Evolutionary conservation across 2,113 vertebrate genomes (phyloP), one percentile per base, ranked within the genome.

Genomic region (Parotia lawesii): DNA sequence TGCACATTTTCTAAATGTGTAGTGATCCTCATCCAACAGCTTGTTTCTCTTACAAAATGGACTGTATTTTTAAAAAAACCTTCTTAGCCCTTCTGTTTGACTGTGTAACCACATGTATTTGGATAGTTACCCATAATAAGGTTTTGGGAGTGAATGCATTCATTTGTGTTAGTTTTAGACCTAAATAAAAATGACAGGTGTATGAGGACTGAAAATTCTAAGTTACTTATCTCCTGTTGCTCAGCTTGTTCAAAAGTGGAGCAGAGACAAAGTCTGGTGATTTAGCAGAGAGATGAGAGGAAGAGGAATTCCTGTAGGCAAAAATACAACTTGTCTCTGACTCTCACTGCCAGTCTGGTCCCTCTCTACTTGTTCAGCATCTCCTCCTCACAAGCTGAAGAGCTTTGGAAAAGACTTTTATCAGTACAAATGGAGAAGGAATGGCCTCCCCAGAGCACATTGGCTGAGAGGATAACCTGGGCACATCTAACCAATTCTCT

Each of bases 381-480:
- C 20, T 58, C 24, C 70, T 64, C 37, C 54, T 53, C 48, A 42
- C 5, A 28, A 50, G 29, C 56, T 81, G 44, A 67, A 57, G 71
- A 84, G n/a, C 50, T 84, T 76, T 80, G 65, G 56, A 13, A 44
- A 75, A 42, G 21, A 3, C 7, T 71, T 38, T 15, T 28, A 40
- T 66, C 33, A 25, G 29, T 21, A 81, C 12, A 58, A 38, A 28
- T 11, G 13, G 66, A 57, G 56, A 42, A 67, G 17, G 42, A 92
- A 70, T 20, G 20, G 45, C 33, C 33, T 77, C 15, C 7, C 6
- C 23, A 66, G 22, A 24, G 14, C 14, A 28, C 0, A 0, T 24
- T 85, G 74, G 79, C 69, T 51, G 60, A 27, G 33, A 89, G 47
- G 44, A 35, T 64, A 67, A 33, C 51, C 37, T 85, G 38, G 51